These are phyloP conservation scores for Seriola rivoliana DNA, from an alignment of 2,113 vertebrate species.

Conservation along the genomic window DNA sequence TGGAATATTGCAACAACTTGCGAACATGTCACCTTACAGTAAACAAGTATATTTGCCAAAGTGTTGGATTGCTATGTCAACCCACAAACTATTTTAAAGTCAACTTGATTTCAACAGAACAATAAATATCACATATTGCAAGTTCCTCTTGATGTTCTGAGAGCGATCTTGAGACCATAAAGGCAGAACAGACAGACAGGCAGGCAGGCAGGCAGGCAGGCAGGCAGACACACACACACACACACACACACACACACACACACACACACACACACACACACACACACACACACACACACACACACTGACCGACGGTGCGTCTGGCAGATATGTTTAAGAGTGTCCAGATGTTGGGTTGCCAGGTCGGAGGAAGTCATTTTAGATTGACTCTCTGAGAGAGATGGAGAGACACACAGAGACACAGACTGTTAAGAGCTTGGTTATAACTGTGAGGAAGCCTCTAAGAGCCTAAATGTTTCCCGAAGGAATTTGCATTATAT, in stretches of 20 bases:
- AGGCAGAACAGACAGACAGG: neutral
- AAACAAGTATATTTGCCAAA: neutral
- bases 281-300: neutral
- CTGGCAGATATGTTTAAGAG: conserved; percentile 90
- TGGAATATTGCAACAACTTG: neutral
- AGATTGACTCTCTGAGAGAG: conserved; percentile 87
- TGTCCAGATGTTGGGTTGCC: conserved; percentile 87
- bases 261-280: conserved; percentile 48
- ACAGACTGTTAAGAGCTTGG: neutral
- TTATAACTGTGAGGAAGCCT: neutral
- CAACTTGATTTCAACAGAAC: neutral
- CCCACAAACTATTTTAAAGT: neutral
- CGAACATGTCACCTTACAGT: neutral
- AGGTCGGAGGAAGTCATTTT: conserved; percentile 81
- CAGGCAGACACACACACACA: too few relatives aligned
- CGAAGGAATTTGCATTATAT: conserved; percentile 8
- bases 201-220: too few relatives aligned
- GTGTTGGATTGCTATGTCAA: neutral
- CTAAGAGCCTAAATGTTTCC: conserved; percentile 3
- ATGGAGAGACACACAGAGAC: conserved; percentile 4
- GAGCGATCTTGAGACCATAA: neutral
- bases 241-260: too few relatives aligned
- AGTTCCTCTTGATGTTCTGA: neutral
- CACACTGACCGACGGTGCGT: conserved; percentile 92
- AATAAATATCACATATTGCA: neutral